Evolutionary conservation across 2,888 invertebrate genomes (phyloP), one percentile per base, ranked within the genome.

Genomic region (Deilephila elpenor): DNA sequence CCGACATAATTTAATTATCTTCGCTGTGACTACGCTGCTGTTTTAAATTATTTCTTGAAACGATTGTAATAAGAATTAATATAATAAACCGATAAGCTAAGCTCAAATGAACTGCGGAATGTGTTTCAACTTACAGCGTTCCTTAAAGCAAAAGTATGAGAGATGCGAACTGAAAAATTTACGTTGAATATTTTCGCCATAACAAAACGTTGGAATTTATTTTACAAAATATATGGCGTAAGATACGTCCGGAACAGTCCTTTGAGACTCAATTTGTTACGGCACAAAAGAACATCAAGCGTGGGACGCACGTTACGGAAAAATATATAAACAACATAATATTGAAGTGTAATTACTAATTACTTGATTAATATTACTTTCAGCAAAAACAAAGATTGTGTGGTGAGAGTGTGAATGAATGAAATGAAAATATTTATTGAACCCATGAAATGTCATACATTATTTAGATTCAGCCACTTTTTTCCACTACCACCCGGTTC

Each of bases 331-430:
- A 20, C 0, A 11, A 44, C 37, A n/a, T 8, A 25, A 25, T 25
- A 19, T 62, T n/a, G 8, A 37, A 19, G 8, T 14, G 25, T 64
- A 19, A 34, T 32, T n/a, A 34, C 32, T 64, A 19, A 34, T 32
- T n/a, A 34, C 32, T 34, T 51, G 37, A 64, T 4, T 64, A n/a
- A 20, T 34, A 20, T 60, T 77, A 75, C 73, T 74, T 75, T 74
- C 56, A 71, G 51, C 11, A 14, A 11, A 44, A 44, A 11, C 44
- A 14, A 44, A 70, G 19, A 11, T 20, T 34, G 56, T n/a, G 29
- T 25, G 32, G 32, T 61, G 14, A 19, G n/a, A n/a, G n/a, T n/a
- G n/a, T n/a, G n/a, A n/a, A n/a, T n/a, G n/a, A n/a, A n/a, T n/a
- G n/a, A n/a, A n/a, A n/a, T n/a, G n/a, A n/a, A n/a, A n/a, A n/a